Base-by-base conservation (phyloP, 2,888 invertebrate species). In the Hymenopus coronatus region DNA sequence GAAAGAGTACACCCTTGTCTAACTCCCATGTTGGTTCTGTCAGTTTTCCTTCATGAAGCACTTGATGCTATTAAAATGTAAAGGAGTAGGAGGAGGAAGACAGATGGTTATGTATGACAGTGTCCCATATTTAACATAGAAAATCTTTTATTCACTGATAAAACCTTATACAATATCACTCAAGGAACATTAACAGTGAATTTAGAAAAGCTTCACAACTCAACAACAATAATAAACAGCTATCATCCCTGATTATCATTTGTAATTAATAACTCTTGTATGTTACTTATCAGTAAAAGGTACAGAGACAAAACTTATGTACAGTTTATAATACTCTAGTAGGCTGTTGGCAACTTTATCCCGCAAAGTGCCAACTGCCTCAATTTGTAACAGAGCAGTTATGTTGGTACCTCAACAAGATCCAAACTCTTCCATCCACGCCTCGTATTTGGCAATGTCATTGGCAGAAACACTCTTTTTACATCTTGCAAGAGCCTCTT, bases 351-450 rank as follows among this genome's bases (percentile, higher is more conserved):
- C 40, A 40, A 9, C 40, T 40, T 40, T 9, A 40, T 40, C 9
- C 40, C 9, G 40, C 40, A 40, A 15, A 15, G 15, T 7, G 54
- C 54, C 54, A 54, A 15, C 14, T 15, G 54, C 15, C 54, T 54
- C 15, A 7, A 15, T 54, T 14, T 54, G 20, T n/a, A 20, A 15
- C 54, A 54, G 54, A 33, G 15, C 15, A 54, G 14, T 54, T 54
- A 84, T n/a, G 20, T 33, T n/a, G n/a, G 2, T 20, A 28, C 8
- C 54, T 90, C 96, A 98, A 92, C 96, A 97, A 90, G 98, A 98
- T 89, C 99, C 99, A 92, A 98, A 99, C 93, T 99, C 99, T 83
- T 95, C 95, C 98, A 99, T 99, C 99, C 99, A 99, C 92, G 97
- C 96, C 92, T 97, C 97, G 94, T 99, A 99, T 93, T 98, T 98